Evolutionary conservation across 2,113 vertebrate genomes (phyloP), one percentile per base, ranked within the genome.

Genomic region (Colinus virginianus): DNA sequence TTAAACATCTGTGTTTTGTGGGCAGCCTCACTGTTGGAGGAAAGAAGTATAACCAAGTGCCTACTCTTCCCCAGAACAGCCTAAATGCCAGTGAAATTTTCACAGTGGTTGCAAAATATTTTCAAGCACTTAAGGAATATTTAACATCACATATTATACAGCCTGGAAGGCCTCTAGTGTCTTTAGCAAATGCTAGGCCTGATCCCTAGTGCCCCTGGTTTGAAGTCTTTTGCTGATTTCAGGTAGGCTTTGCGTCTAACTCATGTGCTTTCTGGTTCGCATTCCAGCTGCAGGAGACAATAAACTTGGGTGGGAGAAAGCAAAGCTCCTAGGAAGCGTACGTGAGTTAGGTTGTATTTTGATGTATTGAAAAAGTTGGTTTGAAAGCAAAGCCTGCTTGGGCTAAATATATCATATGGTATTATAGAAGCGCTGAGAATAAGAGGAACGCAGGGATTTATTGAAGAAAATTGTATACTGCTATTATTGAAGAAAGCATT

Each of bases 381-480:
- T 90, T 87, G 82, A 82, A 88, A 89, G 89, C 61, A 79, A 87
- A 82, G 15, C 34, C 42, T 38, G 4, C 55, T 79, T 38, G 25
- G 38, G 16, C 49, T 84, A 88, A 90, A 36, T 87, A 40, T 48
- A 67, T 85, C 69, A 32, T 21, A 74, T 63, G 51, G 30, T 23
- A 0, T 64, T 83, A 34, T 1, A 78, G 32, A 86, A 88, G 22
- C 25, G 25, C 87, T 90, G 81, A 42, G 59, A 79, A 12, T 74
- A 64, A 59, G 36, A 85, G 14, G 16, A 80, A 6, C 6, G 4
- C 59, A 7, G 28, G 59, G 75, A 8, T 77, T 42, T 79, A 94
- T 83, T 72, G 0, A 85, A 80, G 49, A 67, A 81, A 78, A 74
- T n/a, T 12, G 30, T 42, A 43, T 67, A 22, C 13, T 23, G 28